These are phyloP conservation scores for Coenobita brevimanus DNA, from an alignment of 1,140 invertebrate species.

Conservation along the genomic window DNA sequence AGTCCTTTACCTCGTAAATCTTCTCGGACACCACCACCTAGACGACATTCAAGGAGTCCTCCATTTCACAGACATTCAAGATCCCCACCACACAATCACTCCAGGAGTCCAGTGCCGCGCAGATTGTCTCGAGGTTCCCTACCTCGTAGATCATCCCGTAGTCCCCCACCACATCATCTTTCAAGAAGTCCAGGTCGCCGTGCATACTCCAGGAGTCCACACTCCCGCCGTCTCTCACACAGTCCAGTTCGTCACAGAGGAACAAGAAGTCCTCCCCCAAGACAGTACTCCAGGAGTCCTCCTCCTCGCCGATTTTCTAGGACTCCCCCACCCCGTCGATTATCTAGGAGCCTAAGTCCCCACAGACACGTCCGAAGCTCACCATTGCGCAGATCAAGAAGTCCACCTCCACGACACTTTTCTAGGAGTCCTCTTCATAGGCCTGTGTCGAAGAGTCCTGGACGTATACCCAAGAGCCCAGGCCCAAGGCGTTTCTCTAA, in stretches of 20 bases:
- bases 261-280: conserved; percentile 13
- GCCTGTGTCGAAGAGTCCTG: not conserved
- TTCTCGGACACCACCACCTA: conserved; percentile 12
- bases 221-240: too few relatives aligned
- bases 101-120: too few relatives aligned
- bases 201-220: too few relatives aligned
- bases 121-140: not conserved
- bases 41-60: not conserved
- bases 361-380: conserved; percentile 8
- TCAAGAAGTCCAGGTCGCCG: conserved; percentile 2
- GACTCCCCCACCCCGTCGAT: conserved; percentile 9
- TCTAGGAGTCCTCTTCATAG: conserved; percentile 39
- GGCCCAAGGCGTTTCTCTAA: conserved; percentile 22
- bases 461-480: conserved; percentile 27
- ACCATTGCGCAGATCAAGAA: conserved; percentile 18
- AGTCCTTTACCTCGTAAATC: conserved; percentile 23
- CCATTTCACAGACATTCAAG: conserved; percentile 8
- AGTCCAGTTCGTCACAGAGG: too few relatives aligned
- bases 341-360: conserved; percentile 17
- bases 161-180: conserved; percentile 3
- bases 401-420: conserved; percentile 19
- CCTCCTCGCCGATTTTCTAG: conserved; percentile 32
- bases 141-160: conserved; percentile 21
- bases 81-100: too few relatives aligned
- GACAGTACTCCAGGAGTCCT: conserved; percentile 21